Evolutionary conservation across 2,888 invertebrate species (phyloP), one percentile per base, ranked within the genome.

Genomic region (Tetropium fuscum): DNA sequence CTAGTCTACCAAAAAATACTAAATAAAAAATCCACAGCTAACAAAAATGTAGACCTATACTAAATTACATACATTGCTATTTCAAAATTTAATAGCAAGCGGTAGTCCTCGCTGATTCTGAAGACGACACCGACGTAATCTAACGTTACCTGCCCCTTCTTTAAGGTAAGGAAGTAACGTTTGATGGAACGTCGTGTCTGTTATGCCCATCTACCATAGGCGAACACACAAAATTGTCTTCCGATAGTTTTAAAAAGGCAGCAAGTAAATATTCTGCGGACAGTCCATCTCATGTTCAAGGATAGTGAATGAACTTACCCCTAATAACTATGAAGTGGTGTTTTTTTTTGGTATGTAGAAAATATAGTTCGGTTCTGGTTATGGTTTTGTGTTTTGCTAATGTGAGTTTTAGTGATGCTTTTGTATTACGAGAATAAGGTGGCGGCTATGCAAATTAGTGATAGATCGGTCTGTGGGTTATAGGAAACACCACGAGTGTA

Each of bases 241-340:
- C 78, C 75, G 72, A 56, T 68, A 72, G 72, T 77, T 76, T 78
- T 78, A 77, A 79, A 79, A 78, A 77, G 75, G 69, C 75, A 62
- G 73, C 69, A 68, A 69, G 70, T 69, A 75, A 75, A 76, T 75
- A 74, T 69, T 71, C 67, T 64, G 63, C 66, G 66, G 71, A 73
- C 77, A 77, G 78, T 79, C 63, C 64, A 55, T 71, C 73, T 73
- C 70, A 74, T 76, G 73, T 70, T 69, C 66, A 64, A 59, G 45
- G 64, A 65, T 58, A 69, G 74, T 76, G 73, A 64, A 68, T 67
- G 44, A 40, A 44, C 49, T 67, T 66, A 66, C 59, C 67, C 60
- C 64, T 66, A 58, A 68, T 67, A 63, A 57, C 63, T 60, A 75
- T 74, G 74, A 74, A 71, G 63, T 69, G 69, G 63, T 67, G 72